phyloP scores from a whole-genome alignment of 2,888 invertebrate species.

The Noctuana brunneofusca region DNA sequence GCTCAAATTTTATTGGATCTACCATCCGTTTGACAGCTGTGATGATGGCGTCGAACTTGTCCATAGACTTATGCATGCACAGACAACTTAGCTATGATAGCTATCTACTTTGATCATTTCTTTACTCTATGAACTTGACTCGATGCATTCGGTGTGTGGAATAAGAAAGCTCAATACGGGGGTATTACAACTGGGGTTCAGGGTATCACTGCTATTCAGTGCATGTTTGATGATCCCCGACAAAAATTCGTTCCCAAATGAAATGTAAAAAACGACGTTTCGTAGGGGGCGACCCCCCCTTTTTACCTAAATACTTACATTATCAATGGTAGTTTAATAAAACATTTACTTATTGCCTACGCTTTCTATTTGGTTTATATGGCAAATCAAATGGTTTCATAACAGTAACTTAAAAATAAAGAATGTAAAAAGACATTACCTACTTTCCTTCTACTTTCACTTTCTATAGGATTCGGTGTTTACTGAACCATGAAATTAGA shows the following conservation, averaged over 20 bases:
- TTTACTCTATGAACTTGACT: background rate
- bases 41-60: constrained; percentile 66
- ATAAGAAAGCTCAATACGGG: too few relatives aligned
- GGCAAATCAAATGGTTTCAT: constrained; percentile 20
- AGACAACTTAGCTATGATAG: too few relatives aligned
- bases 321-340: too few relatives aligned
- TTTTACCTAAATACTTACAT: too few relatives aligned
- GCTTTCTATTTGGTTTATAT: constrained; percentile 25
- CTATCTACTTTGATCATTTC: constrained; percentile 3
- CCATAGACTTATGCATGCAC: background rate
- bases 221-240: too few relatives aligned
- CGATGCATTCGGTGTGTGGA: too few relatives aligned
- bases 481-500: constrained; percentile 67
- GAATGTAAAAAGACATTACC: constrained; percentile 33
- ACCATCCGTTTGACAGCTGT: constrained; percentile 66
- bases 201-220: too few relatives aligned
- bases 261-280: too few relatives aligned
- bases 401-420: constrained; percentile 8
- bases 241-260: too few relatives aligned
- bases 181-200: too few relatives aligned
- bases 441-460: constrained; percentile 45
- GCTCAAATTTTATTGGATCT: constrained; percentile 76
- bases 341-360: too few relatives aligned
- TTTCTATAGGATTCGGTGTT: constrained; percentile 57
- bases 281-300: too few relatives aligned